phyloP scores from a whole-genome alignment of 2,797 vertebrate genomes.

The Chiloscyllium punctatum region DNA sequence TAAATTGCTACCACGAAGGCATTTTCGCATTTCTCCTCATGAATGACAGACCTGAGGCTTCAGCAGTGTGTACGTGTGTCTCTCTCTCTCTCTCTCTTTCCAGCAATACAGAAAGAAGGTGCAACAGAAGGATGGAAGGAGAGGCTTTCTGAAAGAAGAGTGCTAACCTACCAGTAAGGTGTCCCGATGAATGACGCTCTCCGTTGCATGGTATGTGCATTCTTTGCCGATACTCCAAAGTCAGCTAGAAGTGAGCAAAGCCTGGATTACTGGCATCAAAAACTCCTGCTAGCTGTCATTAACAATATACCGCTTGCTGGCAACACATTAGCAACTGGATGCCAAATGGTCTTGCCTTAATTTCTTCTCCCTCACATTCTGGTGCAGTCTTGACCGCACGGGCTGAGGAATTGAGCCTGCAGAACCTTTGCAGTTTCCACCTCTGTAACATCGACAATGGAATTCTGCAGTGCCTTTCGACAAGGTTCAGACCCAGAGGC shows the following conservation, averaged over 20 bases:
- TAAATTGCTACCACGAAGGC: neutral
- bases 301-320: neutral
- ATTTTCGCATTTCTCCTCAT: no score
- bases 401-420: neutral
- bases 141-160: neutral
- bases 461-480: neutral
- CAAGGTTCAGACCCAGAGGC: neutral
- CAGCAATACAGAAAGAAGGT: neutral
- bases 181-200: constrained; percentile 61
- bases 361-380: neutral
- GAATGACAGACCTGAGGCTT: neutral
- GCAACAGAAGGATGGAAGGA: neutral
- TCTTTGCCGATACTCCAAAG: constrained; percentile 65
- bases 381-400: neutral
- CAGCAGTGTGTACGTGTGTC: neutral
- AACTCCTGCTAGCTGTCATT: neutral
- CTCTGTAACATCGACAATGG: neutral
- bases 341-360: neutral
- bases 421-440: neutral
- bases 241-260: constrained; percentile 49
- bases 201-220: constrained; percentile 53
- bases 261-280: neutral
- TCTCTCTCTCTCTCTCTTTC: neutral
- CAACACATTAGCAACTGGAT: neutral
- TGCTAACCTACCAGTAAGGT: constrained; percentile 55